Base-by-base conservation (phyloP, 1,140 invertebrate species). In the Drosophila bipectinata region DNA sequence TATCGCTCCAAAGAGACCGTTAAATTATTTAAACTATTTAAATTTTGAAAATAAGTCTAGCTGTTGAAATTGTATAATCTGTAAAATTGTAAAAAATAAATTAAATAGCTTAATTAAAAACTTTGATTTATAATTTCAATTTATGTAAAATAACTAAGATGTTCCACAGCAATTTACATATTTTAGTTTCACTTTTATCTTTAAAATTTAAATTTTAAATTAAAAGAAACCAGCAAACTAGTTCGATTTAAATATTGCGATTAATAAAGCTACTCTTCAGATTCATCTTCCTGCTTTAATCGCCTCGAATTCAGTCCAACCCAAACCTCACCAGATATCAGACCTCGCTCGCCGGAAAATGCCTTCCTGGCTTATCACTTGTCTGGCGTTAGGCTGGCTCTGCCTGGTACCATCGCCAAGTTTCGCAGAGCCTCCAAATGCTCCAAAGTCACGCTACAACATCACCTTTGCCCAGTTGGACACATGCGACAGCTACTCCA, bases 401-500 rank as follows among this genome's bases (percentile, higher is more conserved):
- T 63, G 45, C 30, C 39, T 54, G 44, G 34, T 37, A 53, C 30
- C 72, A 32, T 49, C 4, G 44, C 34, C 26, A 32, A 41, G 30
- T 41, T 9, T 21, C 2, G 44, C 58, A 39, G 66, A 57, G 4
- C n/a, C 41, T 18, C n/a, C 71, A 37, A 67, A 52, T 8, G 10
- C 37, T 3, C 56, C 58, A 5, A 52, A 53, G 3, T 37, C 54
- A 14, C 81, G 85, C 37, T 91, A 77, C 48, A 91, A 91, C 72
- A 75, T 91, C 15, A 84, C 60, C 26, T 72, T 88, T 44, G 66
- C 75, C 9, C 69, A 91, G 47, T 51, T 91, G 63, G 77, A 83
- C 41, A 72, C 74, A 10, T 91, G 90, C 60, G 56, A 87, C 18
- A 82, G 55, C 32, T 77, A 72, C 39, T 39, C n/a, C 2, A 72